Base-by-base conservation (phyloP, 2,113 vertebrate species). In the Zosterops japonicus region DNA sequence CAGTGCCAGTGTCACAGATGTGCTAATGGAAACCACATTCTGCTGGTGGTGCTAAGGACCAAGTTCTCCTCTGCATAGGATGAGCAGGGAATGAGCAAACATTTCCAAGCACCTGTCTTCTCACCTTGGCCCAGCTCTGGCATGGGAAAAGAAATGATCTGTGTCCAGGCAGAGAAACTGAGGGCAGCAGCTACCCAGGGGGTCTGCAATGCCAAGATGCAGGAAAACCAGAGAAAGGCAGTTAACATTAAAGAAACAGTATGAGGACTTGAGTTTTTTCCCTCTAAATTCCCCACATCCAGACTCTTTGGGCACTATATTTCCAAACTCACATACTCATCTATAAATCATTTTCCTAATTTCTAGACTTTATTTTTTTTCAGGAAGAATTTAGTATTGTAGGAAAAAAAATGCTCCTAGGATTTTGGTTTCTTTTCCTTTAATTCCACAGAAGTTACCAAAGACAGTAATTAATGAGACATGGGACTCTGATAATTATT, bases 361-460 rank as follows among this genome's bases (percentile, higher is more conserved):
- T 81, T 57, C 15, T 50, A 33, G 2, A 1, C 2, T 14, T 27
- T 56, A 18, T 77, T 59, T 75, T 50, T 72, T 56, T 16, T 6
- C 13, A 61, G 31, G 18, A 46, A 6, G 16, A 33, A 61, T 87
- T 23, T 55, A 33, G 9, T 28, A 74, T 25, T 74, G 5, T n/a
- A 72, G 25, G 2, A 0, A 0, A 8, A 8, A 67, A 63, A 78
- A 27, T 33, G 2, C 3, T 60, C 14, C 36, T 53, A 61, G 16
- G 11, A 78, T 74, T 95, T 65, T 6, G 13, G 2, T 9, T 84
- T 72, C 44, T 89, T 91, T 77, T 49, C 76, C 35, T 89, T 82
- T 82, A 78, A 74, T 71, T 52, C 14, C 35, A 89, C 44, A 68
- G 11, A 81, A 84, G 9, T 65, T 91, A 84, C 9, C 44, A 57